A percentile compares a stretch with the other conserved stretches of the same genome.
Conservation (phyloP, 2,888 invertebrate species). For the Dicyrtoma fusca region DNA sequence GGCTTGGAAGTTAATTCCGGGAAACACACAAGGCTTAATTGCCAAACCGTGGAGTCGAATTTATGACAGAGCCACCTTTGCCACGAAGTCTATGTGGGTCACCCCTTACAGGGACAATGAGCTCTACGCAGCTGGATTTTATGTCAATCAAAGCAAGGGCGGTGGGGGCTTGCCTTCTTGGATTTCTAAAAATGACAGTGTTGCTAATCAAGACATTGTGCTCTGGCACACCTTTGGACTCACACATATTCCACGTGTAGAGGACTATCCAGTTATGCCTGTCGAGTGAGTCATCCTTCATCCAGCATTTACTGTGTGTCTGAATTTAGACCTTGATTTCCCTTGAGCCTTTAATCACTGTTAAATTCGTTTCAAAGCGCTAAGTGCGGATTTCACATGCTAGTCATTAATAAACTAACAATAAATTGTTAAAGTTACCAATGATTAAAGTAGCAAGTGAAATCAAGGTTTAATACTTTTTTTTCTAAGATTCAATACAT, state of each 20-base stretch:
- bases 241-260: conserved; percentile 50
- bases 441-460: too few relatives aligned
- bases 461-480: too few relatives aligned
- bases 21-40: conserved; percentile 36
- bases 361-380: not conserved
- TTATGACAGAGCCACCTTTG: conserved; percentile 48
- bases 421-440: too few relatives aligned
- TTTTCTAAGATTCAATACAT: not conserved
- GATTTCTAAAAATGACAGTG: not conserved
- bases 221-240: conserved; percentile 53
- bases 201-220: conserved; percentile 42
- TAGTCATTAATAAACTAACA: not conserved
- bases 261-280: conserved; percentile 51
- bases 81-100: conserved; percentile 48
- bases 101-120: conserved; percentile 47
- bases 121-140: conserved; percentile 46
- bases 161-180: conserved; percentile 35
- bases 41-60: conserved; percentile 45
- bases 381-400: too few relatives aligned
- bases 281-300: conserved; percentile 38
- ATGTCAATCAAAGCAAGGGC: conserved; percentile 46
- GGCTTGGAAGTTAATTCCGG: conserved; percentile 51
- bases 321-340: too few relatives aligned
- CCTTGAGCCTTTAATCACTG: not conserved
- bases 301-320: not conserved